Conservation (phyloP, 2,888 invertebrate species). For the Marronus borbonicus region DNA sequence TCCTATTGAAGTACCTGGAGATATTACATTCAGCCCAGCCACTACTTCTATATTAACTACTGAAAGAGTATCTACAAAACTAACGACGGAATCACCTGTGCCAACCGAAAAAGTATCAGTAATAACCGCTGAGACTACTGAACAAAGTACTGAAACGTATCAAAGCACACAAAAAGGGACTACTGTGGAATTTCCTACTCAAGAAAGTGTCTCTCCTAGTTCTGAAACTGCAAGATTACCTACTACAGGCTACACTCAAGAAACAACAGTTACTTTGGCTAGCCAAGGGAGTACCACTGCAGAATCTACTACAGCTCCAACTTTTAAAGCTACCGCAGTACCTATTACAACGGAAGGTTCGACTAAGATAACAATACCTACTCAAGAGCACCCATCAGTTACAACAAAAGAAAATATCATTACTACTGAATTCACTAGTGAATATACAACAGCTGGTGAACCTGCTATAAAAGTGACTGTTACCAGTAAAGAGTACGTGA, state of each 20-base stretch:
- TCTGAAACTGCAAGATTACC: constrained; percentile 1
- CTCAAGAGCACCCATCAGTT: no score
- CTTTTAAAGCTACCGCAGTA: not conserved
- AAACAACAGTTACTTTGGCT: not conserved
- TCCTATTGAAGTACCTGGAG: not conserved
- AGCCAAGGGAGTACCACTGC: not conserved
- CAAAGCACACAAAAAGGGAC: not conserved
- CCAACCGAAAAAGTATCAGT: not conserved
- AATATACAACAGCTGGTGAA: not conserved
- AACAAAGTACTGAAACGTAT: not conserved
- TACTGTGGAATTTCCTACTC: not conserved
- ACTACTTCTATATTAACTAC: not conserved
- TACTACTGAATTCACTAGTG: no score
- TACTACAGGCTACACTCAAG: not conserved
- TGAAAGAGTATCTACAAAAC: not conserved
- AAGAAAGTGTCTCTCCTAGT: not conserved
- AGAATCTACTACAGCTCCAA: not conserved
- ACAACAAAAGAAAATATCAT: no score
- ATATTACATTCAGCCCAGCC: no score
- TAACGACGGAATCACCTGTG: not conserved
- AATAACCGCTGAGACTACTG: not conserved
- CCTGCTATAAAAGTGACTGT: not conserved
- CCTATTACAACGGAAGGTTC: not conserved
- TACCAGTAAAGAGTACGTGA: not conserved
- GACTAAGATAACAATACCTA: no score